Base-by-base conservation (phyloP, 2,888 invertebrate genomes). In the Embidobia sp. region DNA sequence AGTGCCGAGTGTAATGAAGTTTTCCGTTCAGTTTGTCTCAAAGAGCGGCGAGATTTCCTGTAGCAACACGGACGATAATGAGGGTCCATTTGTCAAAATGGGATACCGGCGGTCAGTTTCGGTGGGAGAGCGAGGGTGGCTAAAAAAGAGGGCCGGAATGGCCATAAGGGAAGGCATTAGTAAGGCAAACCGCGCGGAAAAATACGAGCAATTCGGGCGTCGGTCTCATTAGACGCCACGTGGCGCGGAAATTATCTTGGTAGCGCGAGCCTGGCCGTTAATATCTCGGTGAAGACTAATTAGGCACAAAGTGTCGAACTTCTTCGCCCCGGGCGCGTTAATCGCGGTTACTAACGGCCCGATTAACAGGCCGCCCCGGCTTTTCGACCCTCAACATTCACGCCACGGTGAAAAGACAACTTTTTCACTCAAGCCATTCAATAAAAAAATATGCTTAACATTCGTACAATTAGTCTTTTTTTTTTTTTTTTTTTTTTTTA, bases 171-270 rank as follows among this genome's bases (percentile, higher is more conserved):
- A 49, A 55, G 51, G 44, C 37, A 48, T 64, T 55, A 49, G 48
- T 18, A 18, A 22, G 42, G 67, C 51, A 72, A 44, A 57, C 57
- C 10, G 67, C 40, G 59, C 66, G 77, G 80, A 82, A 82, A 83
- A 80, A 81, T 79, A 57, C 77, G 61, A 78, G 70, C 69, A 67
- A 79, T 59, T n/a, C n/a, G n/a, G n/a, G n/a, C 55, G 69, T 57
- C 53, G 77, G 81, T 83, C 85, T 85, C 85, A 84, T 85, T 85
- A 85, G 84, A 82, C 83, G 84, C 84, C 86, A 85, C 85, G 85
- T 85, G 85, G 84, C 85, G 81, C 77, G 78, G 80, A 84, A 86
- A 86, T 85, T 85, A 85, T 85, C 84, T 82, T 80, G 81, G 81
- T 80, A 66, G 76, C 74, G 78, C n/a, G n/a, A n/a, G n/a, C n/a